phyloP scores from a whole-genome alignment of 2,113 vertebrate species.

The Halichoerus grypus region DNA sequence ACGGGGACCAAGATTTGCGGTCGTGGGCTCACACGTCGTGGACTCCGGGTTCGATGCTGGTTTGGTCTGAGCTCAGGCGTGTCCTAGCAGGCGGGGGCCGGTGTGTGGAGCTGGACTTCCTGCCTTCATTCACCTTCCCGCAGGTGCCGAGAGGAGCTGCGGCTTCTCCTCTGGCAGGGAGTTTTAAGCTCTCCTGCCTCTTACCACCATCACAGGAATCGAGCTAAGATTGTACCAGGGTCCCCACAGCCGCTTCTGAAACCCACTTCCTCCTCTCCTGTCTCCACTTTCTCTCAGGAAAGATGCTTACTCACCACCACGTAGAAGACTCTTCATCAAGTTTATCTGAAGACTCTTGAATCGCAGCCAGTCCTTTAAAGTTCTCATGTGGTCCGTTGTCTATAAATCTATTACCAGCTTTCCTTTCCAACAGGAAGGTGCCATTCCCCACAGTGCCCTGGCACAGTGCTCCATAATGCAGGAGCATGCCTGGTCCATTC shows the following conservation, averaged over 20 bases:
- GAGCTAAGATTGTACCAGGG: not conserved
- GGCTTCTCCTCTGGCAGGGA: not conserved
- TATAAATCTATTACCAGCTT: not conserved
- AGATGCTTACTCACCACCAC: not conserved
- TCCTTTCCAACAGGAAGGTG: not conserved
- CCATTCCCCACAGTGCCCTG: not conserved
- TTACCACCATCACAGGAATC: not conserved
- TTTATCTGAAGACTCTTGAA: not conserved
- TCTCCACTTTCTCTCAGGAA: not conserved
- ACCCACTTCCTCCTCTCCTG: not conserved
- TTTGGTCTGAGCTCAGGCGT: not conserved
- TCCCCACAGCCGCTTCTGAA: not conserved
- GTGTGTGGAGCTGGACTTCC: not conserved
- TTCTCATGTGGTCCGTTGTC: not conserved
- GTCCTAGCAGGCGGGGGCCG: rapidly evolving
- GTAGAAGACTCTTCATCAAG: not conserved
- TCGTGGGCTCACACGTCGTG: rapidly evolving
- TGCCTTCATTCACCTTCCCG: not conserved
- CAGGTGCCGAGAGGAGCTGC: not conserved
- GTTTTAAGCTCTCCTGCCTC: not conserved
- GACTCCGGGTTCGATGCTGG: not conserved
- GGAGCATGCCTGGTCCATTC: not conserved
- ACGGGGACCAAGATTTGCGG: too few relatives aligned
- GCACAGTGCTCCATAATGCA: not conserved
- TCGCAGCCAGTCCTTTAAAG: constrained; percentile 19